These are phyloP conservation scores for Cossypha dichroa DNA, from an alignment of 2,797 vertebrate genomes.

Conservation along the genomic window DNA sequence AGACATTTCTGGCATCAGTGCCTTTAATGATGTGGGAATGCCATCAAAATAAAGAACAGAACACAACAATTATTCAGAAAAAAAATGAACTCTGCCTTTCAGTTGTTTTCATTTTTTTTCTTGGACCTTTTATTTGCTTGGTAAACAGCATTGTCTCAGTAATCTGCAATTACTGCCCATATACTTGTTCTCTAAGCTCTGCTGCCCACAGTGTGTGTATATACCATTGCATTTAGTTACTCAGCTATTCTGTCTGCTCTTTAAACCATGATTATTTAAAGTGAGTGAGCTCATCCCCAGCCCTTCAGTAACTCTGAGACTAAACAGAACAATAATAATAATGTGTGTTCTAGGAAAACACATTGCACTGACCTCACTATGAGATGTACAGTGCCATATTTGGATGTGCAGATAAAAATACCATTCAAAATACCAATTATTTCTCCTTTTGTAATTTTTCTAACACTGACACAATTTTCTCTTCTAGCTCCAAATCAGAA, in stretches of 20 bases:
- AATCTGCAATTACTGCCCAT: not conserved
- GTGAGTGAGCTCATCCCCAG: not conserved
- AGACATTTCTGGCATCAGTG: not conserved
- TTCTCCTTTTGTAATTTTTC: not conserved
- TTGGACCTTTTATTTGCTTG: not conserved
- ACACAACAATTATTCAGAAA: not conserved
- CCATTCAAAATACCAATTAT: conserved; percentile 25
- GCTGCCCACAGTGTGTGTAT: not conserved
- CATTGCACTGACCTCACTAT: not conserved
- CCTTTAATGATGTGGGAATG: not conserved
- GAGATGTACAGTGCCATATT: not conserved
- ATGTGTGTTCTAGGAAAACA: not conserved
- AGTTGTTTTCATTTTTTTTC: not conserved
- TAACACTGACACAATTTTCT: not conserved
- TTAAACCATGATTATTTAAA: conserved; percentile 25
- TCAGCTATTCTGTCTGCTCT: not conserved
- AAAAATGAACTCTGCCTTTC: not conserved
- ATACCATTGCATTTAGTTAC: not conserved
- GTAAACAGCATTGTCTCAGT: not conserved
- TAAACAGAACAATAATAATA: not conserved
- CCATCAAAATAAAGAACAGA: not conserved
- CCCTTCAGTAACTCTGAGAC: conserved; percentile 1
- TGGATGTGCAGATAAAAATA: not conserved
- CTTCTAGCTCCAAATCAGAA: not conserved
- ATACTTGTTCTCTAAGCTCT: not conserved